A percentile compares a stretch with the other conserved stretches of the same genome.
These are phyloP conservation scores for Leptopilina syphax DNA, from an alignment of 2,888 invertebrate genomes.

Conservation along the genomic window DNA sequence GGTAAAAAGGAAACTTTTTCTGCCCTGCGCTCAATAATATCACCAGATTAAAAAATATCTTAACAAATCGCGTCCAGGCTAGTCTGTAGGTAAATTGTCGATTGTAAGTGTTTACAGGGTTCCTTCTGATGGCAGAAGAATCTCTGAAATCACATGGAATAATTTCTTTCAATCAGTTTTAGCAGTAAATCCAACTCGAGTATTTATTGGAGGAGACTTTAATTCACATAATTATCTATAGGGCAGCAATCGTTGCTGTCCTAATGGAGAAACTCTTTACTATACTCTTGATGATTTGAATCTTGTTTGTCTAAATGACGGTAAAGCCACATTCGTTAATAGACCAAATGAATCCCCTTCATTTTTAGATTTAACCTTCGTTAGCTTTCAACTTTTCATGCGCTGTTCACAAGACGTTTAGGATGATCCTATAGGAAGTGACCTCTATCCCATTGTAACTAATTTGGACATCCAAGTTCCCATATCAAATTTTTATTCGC, in stretches of 20 bases:
- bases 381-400: neutral
- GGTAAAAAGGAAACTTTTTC: too few species aligned
- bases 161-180: neutral
- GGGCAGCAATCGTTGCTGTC: neutral
- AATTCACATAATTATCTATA: neutral
- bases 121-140: neutral
- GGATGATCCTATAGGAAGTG: neutral
- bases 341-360: neutral
- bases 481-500: neutral
- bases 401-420: neutral
- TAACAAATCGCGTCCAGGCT: too few species aligned
- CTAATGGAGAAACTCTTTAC: neutral
- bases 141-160: neutral
- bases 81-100: neutral
- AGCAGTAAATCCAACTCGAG: neutral
- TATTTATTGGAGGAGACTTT: conserved; percentile 4
- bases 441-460: neutral
- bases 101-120: neutral
- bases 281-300: neutral
- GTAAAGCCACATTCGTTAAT: neutral
- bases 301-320: neutral
- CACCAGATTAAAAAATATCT: too few species aligned
- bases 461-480: neutral
- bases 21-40: too few species aligned
- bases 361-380: neutral